Evolutionary conservation across 2,113 vertebrate genomes (phyloP).

Genomic region (Serilophus lunatus): DNA sequence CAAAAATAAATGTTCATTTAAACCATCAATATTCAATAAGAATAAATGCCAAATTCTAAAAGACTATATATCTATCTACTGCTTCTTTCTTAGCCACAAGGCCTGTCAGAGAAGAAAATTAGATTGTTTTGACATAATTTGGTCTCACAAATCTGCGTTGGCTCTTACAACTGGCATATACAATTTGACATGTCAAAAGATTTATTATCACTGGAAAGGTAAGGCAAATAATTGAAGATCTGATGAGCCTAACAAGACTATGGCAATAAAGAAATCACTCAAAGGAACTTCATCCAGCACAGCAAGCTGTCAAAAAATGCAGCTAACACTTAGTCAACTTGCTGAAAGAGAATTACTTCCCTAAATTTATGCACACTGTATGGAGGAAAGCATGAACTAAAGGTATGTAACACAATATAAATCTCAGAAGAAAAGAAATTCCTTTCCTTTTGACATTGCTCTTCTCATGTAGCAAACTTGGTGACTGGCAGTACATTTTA

Average conservation of each 20-base stretch:
- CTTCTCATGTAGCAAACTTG: constrained; percentile 42
- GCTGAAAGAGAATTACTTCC: constrained; percentile 18
- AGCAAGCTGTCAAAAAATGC: neutral
- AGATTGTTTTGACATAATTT: constrained; percentile 58
- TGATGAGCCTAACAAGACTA: constrained; percentile 33
- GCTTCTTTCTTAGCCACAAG: constrained; percentile 33
- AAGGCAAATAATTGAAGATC: constrained; percentile 46
- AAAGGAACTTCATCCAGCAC: neutral
- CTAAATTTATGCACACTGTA: neutral
- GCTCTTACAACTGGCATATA: constrained; percentile 45
- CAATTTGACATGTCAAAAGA: constrained; percentile 68
- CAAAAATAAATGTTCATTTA: constrained; percentile 14
- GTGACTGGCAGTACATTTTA: constrained; percentile 73
- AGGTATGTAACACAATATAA: constrained; percentile 11
- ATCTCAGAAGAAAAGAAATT: constrained; percentile 32
- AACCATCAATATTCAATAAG: constrained; percentile 3
- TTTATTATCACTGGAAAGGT: constrained; percentile 52
- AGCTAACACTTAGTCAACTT: constrained; percentile 2
- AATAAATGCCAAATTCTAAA: constrained; percentile 16
- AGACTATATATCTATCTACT: constrained; percentile 8
- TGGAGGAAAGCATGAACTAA: neutral
- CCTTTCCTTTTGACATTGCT: constrained; percentile 31
- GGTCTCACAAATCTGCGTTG: constrained; percentile 30
- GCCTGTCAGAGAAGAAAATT: constrained; percentile 40
- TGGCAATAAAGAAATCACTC: constrained; percentile 44